Base-by-base conservation (phyloP, 2,113 vertebrate species). In the Solenodon paradoxus region DNA sequence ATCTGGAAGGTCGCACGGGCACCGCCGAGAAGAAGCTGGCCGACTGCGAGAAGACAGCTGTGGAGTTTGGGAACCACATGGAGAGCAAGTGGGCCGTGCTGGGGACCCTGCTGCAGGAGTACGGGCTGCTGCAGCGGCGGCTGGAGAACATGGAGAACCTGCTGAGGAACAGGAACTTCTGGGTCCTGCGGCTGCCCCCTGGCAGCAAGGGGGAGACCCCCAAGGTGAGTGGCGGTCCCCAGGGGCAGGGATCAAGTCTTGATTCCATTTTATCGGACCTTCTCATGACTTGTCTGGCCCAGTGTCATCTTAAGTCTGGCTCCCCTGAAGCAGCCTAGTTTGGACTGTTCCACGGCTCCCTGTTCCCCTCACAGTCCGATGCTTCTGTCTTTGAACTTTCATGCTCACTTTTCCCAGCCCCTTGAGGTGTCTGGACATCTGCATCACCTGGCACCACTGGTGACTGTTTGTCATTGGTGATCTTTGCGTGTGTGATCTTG, bases 81-180 rank as follows among this genome's bases (percentile, higher is more conserved):
- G 98, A 98, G 87, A 96, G 97, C 96, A 98, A 98, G 53, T 95
- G 97, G 92, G 92, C 98, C 0, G 96, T 95, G 49, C 93, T 98
- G 95, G 98, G 97, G 2, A 98, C 98, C 0, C 97, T 98, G 35
- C 45, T 97, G 20, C 98, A 97, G 97, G 98, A 98, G 72, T 98
- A 98, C 0, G 98, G 98, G 96, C 90, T 92, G 91, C 97, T 98
- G 7, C 98, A 98, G 97, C 42, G 81, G 93, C 84, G 98, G 1
- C 96, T 98, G 96, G 98, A 98, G 97, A 98, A 97, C 97, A 12
- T 98, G 97, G 98, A 98, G 96, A 98, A 97, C 96, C 91, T 98
- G 20, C 97, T 98, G 30, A 93, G 97, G 59, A 98, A 98, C 69
- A 59, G 90, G 68, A 98, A 98, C 55, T 96, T 98, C 83, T 97